Conservation (phyloP, 2,888 invertebrate genomes). For the Scaptomyza caliginosa region DNA sequence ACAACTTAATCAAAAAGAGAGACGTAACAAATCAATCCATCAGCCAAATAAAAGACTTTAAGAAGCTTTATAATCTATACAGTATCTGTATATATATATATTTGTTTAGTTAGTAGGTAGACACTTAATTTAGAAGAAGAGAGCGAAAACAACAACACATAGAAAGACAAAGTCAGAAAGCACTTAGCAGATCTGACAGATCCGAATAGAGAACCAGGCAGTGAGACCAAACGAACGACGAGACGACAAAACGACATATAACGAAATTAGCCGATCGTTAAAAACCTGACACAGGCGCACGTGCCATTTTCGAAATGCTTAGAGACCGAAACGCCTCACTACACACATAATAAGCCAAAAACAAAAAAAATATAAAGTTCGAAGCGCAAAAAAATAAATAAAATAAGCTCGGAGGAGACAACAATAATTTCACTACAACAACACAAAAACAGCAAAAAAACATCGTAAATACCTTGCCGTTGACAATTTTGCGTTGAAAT, state of each 20-base stretch:
- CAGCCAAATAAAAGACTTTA: constrained; percentile 51
- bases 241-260: constrained; percentile 22
- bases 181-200: constrained; percentile 50
- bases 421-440: constrained; percentile 58
- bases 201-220: not conserved
- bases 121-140: constrained; percentile 42
- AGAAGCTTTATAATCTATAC: constrained; percentile 2
- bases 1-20: constrained; percentile 63
- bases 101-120: constrained; percentile 47
- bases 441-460: constrained; percentile 53
- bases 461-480: constrained; percentile 66
- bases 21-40: constrained; percentile 68
- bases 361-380: constrained; percentile 17
- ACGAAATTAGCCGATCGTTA: constrained; percentile 73
- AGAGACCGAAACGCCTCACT: constrained; percentile 61
- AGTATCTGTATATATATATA: not conserved
- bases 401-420: constrained; percentile 39
- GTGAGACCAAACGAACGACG: constrained; percentile 9
- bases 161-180: constrained; percentile 30
- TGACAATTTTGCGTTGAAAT: constrained; percentile 73
- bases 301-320: constrained; percentile 76
- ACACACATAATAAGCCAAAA: constrained; percentile 51
- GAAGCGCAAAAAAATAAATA: constrained; percentile 15
- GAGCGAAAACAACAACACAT: constrained; percentile 4
- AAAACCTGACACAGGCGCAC: constrained; percentile 78